These are phyloP conservation scores for Drosophila eugracilis DNA, from an alignment of 1,140 invertebrate species.

Conservation along the genomic window DNA sequence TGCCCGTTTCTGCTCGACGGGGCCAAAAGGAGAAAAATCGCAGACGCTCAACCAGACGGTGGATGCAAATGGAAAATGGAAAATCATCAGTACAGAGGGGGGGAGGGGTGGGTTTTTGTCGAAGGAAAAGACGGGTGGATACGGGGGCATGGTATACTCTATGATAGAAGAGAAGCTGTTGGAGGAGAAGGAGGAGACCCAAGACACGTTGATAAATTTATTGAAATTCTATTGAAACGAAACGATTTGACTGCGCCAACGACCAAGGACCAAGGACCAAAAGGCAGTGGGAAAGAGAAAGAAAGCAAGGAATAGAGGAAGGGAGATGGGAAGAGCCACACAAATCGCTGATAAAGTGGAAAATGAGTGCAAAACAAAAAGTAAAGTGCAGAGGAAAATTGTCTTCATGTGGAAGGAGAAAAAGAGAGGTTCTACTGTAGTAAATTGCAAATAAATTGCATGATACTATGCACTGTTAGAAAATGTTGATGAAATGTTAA, in stretches of 20 bases:
- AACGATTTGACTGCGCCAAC: constrained; percentile 74
- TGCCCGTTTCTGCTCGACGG: constrained; percentile 51
- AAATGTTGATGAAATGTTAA: neutral
- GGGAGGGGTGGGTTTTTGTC: neutral
- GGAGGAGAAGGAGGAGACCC: neutral
- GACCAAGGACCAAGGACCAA: constrained; percentile 1
- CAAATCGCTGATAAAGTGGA: constrained; percentile 81
- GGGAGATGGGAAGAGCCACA: neutral
- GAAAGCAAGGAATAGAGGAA: too few species aligned
- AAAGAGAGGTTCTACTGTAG: constrained; percentile 22
- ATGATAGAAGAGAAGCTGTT: neutral
- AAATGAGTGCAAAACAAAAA: constrained; percentile 70
- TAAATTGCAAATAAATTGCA: constrained; percentile 65
- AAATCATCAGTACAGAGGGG: constrained; percentile 20
- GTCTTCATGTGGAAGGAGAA: constrained; percentile 21
- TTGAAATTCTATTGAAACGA: constrained; percentile 83
- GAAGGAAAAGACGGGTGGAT: neutral
- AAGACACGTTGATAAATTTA: constrained; percentile 77
- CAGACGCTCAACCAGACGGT: constrained; percentile 37
- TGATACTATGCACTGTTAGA: constrained; percentile 15
- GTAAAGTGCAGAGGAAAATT: constrained; percentile 21
- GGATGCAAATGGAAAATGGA: constrained; percentile 41
- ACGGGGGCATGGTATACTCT: too few species aligned
- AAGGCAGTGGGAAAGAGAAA: neutral
- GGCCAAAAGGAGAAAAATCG: constrained; percentile 46